Conservation (phyloP, 2,113 vertebrate genomes). For the Rhinoderma darwinii region DNA sequence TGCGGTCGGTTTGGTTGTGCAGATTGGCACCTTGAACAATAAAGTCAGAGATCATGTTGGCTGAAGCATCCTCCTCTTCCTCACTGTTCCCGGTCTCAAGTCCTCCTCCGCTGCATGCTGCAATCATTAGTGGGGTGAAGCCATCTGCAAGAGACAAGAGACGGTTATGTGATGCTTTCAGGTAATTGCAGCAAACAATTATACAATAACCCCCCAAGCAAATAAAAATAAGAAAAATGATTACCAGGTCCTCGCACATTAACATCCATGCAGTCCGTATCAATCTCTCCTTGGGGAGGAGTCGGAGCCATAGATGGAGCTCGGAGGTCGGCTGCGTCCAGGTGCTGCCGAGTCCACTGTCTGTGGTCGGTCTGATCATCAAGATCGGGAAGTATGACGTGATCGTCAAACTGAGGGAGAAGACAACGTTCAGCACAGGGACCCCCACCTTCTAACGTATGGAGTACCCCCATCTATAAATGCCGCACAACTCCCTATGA, state of each 20-base stretch:
- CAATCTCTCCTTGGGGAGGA: conserved; percentile 93
- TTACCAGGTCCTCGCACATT: conserved; percentile 94
- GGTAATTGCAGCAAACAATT: neutral
- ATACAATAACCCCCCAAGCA: neutral
- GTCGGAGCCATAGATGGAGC: conserved; percentile 93
- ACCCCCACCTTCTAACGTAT: too few species aligned
- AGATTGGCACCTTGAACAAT: conserved; percentile 96
- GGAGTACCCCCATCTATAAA: too few species aligned
- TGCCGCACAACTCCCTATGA: too few species aligned
- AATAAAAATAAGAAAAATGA: neutral
- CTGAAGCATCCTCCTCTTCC: conserved; percentile 91
- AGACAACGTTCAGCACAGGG: rapidly evolving
- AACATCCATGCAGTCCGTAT: conserved; percentile 93
- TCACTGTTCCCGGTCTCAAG: conserved; percentile 93
- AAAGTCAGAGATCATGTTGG: conserved; percentile 93
- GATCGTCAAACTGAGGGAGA: conserved; percentile 83
- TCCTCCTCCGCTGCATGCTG: conserved; percentile 95
- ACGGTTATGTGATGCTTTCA: neutral
- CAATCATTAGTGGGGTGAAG: conserved; percentile 97
- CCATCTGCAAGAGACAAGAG: conserved; percentile 78
- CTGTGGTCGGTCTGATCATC: conserved; percentile 90
- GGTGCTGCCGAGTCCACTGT: conserved; percentile 98
- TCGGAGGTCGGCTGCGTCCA: conserved; percentile 93
- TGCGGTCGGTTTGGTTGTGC: conserved; percentile 98
- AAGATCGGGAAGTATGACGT: conserved; percentile 80